Evolutionary conservation across 2,113 vertebrate genomes (phyloP).

Genomic region (Ptychochromis oligacanthus): DNA sequence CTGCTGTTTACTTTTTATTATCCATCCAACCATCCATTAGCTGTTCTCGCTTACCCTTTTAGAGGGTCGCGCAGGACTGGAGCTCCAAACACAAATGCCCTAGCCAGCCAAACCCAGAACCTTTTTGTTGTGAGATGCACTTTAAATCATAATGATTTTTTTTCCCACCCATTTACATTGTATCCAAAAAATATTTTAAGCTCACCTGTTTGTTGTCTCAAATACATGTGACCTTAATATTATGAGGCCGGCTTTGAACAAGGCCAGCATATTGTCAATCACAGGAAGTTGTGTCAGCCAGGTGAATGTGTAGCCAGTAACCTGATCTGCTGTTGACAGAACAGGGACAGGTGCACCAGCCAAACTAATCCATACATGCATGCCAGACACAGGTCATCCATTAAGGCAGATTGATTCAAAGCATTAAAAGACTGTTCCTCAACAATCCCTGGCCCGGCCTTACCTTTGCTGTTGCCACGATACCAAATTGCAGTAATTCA

Average conservation of each 20-base stretch:
- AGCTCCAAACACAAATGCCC: slow-evolving; percentile 4
- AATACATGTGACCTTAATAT: background rate
- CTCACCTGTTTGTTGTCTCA: background rate
- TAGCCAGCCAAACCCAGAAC: background rate
- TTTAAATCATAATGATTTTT: background rate
- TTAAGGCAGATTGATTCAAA: slow-evolving; percentile 73
- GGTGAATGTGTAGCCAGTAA: slow-evolving; percentile 71
- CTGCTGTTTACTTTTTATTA: slow-evolving; percentile 30
- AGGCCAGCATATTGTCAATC: slow-evolving; percentile 52
- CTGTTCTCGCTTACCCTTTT: slow-evolving; percentile 44
- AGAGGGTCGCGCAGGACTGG: slow-evolving; percentile 15
- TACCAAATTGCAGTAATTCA: slow-evolving; percentile 74
- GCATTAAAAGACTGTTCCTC: slow-evolving; percentile 63
- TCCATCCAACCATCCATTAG: slow-evolving; percentile 46
- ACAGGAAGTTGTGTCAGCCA: slow-evolving; percentile 70
- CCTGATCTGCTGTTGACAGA: slow-evolving; percentile 82
- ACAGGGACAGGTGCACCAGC: slow-evolving; percentile 79
- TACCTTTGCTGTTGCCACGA: slow-evolving; percentile 71
- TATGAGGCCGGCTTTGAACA: slow-evolving; percentile 8
- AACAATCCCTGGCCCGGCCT: slow-evolving; percentile 56
- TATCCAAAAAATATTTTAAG: background rate
- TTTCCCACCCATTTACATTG: background rate
- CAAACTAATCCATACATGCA: slow-evolving; percentile 78
- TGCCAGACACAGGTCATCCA: slow-evolving; percentile 72
- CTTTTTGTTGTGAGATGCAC: background rate